Percentiles rank a stretch among this genome's conserved stretches.
These are phyloP conservation scores for Mastomys natalensis DNA, from an alignment of 2,113 vertebrate genomes.

Conservation along the genomic window DNA sequence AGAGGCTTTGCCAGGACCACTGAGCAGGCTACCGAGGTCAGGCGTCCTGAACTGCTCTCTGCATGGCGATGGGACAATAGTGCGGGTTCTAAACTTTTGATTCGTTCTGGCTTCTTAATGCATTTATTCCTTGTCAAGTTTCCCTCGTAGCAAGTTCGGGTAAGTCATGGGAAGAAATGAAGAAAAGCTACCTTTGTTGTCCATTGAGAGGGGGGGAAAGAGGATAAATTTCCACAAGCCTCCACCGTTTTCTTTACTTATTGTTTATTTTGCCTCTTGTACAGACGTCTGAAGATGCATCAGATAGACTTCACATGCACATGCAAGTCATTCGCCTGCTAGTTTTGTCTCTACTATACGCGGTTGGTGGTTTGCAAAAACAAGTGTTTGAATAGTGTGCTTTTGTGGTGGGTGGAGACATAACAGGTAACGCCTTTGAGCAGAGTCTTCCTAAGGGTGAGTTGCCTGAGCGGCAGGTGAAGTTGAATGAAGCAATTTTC, in stretches of 20 bases:
- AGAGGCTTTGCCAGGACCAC: conserved; percentile 57
- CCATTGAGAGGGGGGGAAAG: not conserved
- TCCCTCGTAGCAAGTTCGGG: conserved; percentile 65
- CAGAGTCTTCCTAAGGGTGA: conserved; percentile 28
- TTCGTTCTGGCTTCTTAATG: conserved; percentile 31
- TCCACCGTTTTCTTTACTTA: not conserved
- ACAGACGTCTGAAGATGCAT: conserved; percentile 16
- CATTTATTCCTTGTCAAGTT: conserved; percentile 70
- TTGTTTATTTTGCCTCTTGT: not conserved
- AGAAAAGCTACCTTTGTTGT: not conserved
- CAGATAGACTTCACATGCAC: conserved; percentile 39
- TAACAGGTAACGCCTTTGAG: conserved; percentile 14
- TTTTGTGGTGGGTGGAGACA: conserved; percentile 30
- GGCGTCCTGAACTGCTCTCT: conserved; percentile 54
- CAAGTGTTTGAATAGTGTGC: not conserved
- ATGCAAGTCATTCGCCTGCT: conserved; percentile 33
- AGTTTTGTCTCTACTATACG: conserved; percentile 15
- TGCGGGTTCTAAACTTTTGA: conserved; percentile 70
- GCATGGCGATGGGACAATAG: conserved; percentile 61
- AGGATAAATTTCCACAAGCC: not conserved
- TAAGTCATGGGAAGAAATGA: not conserved
- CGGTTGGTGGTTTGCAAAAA: conserved; percentile 55
- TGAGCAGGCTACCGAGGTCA: conserved; percentile 45
- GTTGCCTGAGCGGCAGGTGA: not conserved
- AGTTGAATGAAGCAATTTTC: conserved; percentile 59